phyloP scores from a whole-genome alignment of 2,113 vertebrate species.

The Triplophysa dalaica region DNA sequence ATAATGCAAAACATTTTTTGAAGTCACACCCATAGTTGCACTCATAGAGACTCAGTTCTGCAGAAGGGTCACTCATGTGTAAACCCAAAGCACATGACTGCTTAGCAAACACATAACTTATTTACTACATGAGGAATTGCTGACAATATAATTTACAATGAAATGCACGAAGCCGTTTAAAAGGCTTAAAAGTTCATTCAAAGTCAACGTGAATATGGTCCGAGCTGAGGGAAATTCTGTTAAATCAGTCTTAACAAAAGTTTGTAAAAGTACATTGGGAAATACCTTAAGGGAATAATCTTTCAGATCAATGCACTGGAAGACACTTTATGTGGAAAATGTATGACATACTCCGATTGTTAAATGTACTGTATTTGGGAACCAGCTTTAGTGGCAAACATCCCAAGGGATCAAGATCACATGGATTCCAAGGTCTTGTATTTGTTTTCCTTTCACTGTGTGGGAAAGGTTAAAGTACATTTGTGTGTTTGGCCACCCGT shows the following conservation, averaged over 20 bases:
- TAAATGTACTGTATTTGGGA: not conserved
- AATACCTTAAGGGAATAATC: not conserved
- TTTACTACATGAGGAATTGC: conserved; percentile 3
- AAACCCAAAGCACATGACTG: not conserved
- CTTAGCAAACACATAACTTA: not conserved
- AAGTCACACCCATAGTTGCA: not conserved
- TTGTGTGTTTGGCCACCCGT: not conserved
- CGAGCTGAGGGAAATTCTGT: not conserved
- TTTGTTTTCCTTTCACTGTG: not conserved
- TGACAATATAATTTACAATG: not conserved
- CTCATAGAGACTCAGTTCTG: not conserved
- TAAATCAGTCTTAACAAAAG: too few relatives aligned
- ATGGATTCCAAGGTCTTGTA: not conserved
- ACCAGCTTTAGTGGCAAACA: not conserved
- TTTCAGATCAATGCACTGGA: too few relatives aligned
- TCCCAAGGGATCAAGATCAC: not conserved
- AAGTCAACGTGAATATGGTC: not conserved
- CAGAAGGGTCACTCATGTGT: not conserved
- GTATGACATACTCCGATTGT: not conserved
- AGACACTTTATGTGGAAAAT: too few relatives aligned
- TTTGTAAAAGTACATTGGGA: not conserved
- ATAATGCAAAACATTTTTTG: not conserved
- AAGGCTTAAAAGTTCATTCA: not conserved
- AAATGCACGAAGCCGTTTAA: not conserved
- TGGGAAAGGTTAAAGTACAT: conserved; percentile 4